Evolutionary conservation across 2,113 vertebrate species (phyloP), one percentile per base, ranked within the genome.

Genomic region (Aegypius monachus): DNA sequence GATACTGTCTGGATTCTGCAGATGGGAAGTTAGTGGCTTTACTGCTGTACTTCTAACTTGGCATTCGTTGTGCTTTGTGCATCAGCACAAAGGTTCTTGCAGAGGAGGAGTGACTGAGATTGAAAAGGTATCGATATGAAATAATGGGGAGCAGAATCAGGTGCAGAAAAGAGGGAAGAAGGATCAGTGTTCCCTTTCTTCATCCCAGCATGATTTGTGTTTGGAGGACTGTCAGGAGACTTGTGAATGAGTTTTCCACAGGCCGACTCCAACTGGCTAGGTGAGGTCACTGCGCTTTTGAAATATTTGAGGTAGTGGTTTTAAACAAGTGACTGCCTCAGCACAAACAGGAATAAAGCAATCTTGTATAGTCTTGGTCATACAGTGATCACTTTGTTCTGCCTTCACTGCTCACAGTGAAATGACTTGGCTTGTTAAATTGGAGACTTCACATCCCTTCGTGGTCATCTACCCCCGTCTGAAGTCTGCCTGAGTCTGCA

Each of bases 311-410:
- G 86, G 94, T 70, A 52, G 73, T 63, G 73, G 82, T 96, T 97
- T 95, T 95, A 92, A 96, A 88, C 86, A 93, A 97, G 74, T 55
- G 45, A 63, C 92, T 88, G n/a, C 89, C 79, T 95, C 91, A 86
- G 91, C 80, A 85, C 89, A 95, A 96, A 85, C 93, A 88, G 95
- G 81, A 89, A 95, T 91, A 95, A 96, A 96, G 88, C 68, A 36
- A 75, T 95, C 83, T 94, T 96, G 56, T 95, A 75, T 89, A 53
- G 74, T 93, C 81, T 91, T 88, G 73, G 34, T 79, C 63, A 16
- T 45, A 97, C 95, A 97, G 89, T 93, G 83, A 29, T 65, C 32
- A 11, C 89, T 96, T 91, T 97, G 95, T 97, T 95, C 92, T 89
- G 55, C 87, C 55, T 94, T 93, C 27, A 4, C 29, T 77, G 59